Conservation (phyloP, 2,888 invertebrate species). For the Acrobasis suavella region DNA sequence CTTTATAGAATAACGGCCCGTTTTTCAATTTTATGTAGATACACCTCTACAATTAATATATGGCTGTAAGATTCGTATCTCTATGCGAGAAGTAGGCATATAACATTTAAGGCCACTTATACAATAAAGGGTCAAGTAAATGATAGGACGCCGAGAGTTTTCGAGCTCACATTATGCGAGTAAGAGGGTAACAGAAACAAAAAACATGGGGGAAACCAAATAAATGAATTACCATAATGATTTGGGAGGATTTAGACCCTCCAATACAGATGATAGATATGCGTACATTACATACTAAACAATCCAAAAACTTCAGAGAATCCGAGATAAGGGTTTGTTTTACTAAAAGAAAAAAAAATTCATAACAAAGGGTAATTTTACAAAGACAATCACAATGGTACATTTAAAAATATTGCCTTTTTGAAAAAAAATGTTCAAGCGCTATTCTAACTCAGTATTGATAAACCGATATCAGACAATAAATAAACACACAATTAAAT, state of each 20-base stretch:
- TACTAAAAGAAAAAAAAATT: not conserved
- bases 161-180: slow-evolving; percentile 5
- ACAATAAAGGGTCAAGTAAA: slow-evolving; percentile 25
- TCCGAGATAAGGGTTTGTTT: not conserved
- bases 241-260: not conserved
- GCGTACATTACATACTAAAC: not conserved
- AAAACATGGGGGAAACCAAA: not conserved
- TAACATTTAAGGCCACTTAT: not conserved
- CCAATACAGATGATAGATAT: not conserved
- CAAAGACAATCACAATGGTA: too few species aligned
- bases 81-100: not conserved
- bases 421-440: too few species aligned
- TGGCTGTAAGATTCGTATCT: not conserved
- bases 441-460: too few species aligned
- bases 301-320: not conserved
- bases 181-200: slow-evolving; percentile 7
- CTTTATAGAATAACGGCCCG: too few species aligned
- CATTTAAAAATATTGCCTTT: too few species aligned
- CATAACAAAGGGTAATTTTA: not conserved
- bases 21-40: too few species aligned
- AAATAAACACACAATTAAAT: too few species aligned
- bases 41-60: too few species aligned
- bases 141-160: slow-evolving; percentile 11
- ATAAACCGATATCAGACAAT: too few species aligned
- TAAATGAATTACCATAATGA: not conserved